Conservation (phyloP, 30 jellyfish, hydroid and myxozoan genomes). For the Aurelia sp. region DNA sequence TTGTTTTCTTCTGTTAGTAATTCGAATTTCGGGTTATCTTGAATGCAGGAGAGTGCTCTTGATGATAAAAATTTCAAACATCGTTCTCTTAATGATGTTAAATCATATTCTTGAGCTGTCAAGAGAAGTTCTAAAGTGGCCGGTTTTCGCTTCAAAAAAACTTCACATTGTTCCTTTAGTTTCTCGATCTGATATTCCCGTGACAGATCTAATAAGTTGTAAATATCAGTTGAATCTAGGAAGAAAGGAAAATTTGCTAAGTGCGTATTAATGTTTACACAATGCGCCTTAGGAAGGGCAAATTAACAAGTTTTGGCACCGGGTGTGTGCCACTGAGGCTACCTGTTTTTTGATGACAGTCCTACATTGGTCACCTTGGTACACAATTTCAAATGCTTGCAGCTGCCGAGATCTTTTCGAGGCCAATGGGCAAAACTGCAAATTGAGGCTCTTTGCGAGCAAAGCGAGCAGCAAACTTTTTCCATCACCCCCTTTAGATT, state of each 20-base stretch:
- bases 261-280: too few relatives aligned
- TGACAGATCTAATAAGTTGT: slow-evolving; percentile 72
- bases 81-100: slow-evolving; percentile 49
- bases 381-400: too few relatives aligned
- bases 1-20: slow-evolving; percentile 67
- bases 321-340: too few relatives aligned
- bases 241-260: neutral
- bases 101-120: slow-evolving; percentile 82
- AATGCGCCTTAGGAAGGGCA: too few relatives aligned
- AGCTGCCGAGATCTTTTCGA: too few relatives aligned
- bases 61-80: slow-evolving; percentile 73
- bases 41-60: slow-evolving; percentile 66
- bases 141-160: slow-evolving; percentile 59
- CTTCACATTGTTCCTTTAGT: slow-evolving; percentile 76
- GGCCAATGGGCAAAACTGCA: too few relatives aligned
- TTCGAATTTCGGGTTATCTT: slow-evolving; percentile 80
- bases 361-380: too few relatives aligned
- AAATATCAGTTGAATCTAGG: slow-evolving; percentile 76
- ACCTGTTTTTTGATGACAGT: too few relatives aligned
- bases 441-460: too few relatives aligned
- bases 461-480: too few relatives aligned
- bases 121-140: slow-evolving; percentile 79
- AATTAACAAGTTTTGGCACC: too few relatives aligned
- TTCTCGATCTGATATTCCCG: slow-evolving; percentile 85
- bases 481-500: too few relatives aligned